Base-by-base conservation (phyloP, 2,113 vertebrate species). In the Hemibagrus wyckioides region DNA sequence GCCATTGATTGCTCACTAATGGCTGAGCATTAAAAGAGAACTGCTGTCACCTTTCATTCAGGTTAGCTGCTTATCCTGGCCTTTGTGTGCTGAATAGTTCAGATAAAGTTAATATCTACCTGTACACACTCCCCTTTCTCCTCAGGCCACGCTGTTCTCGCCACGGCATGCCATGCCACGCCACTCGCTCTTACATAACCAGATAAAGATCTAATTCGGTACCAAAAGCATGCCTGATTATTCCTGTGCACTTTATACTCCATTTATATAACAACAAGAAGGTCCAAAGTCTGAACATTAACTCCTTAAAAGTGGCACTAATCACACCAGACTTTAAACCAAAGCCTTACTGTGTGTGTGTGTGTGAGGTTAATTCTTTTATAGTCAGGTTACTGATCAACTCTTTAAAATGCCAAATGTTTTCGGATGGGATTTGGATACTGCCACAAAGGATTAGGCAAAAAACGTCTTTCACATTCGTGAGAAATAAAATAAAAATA, bases 311-410 rank as follows among this genome's bases (percentile, higher is more conserved):
- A 93, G 93, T 88, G 89, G 91, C 88, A 91, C 93, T 94, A 93
- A 94, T 93, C 93, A 88, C 86, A 89, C 87, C 90, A 93, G 91
- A 93, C 92, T 93, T 93, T 94, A 93, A 90, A 92, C 92, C 23
- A 2, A n/a, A n/a, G n/a, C n/a, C n/a, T n/a, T n/a, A n/a, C n/a
- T 75, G 69, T 41, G 21, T 48, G 73, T 82, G 73, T 88, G 90
- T 89, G 91, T 89, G 84, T 85, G 57, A 90, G 88, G 67, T 71
- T 85, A 81, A 69, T 88, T 86, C 82, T 71, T 89, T 90, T 88
- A 88, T 73, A 71, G 83, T 83, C 85, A 4, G 81, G 93, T 94
- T 95, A 94, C 92, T 94, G 90, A 95, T 94, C 94, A 94, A 93
- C 92, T 88, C 81, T 90, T 89, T 88, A 85, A 90, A 84, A 91